Conservation (phyloP, 2,888 invertebrate species). For the Nemotelus nigrinus region DNA sequence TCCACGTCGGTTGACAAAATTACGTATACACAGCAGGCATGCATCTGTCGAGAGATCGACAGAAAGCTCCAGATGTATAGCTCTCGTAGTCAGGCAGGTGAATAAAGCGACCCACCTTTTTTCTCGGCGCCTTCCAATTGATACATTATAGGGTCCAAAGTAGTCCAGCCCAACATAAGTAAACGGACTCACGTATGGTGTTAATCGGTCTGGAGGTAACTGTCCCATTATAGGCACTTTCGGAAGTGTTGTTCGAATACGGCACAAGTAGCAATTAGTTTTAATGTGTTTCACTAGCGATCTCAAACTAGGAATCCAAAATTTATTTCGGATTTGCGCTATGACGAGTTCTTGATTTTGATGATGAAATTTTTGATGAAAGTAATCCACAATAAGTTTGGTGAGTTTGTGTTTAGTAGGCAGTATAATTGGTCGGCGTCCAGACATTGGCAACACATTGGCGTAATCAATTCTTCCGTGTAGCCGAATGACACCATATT, state of each 20-base stretch:
- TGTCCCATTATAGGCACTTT: not conserved
- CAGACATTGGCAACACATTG: not conserved
- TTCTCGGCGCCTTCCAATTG: not conserved
- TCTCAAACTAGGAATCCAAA: not conserved
- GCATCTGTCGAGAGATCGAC: slow-evolving; percentile 48
- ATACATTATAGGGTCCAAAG: no score
- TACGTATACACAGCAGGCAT: slow-evolving; percentile 47
- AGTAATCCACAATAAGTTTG: not conserved
- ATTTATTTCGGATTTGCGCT: not conserved
- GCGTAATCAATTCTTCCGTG: not conserved
- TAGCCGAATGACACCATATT: no score
- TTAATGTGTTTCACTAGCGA: not conserved
- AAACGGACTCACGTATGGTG: slow-evolving; percentile 50
- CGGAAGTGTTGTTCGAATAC: not conserved
- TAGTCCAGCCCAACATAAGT: slow-evolving; percentile 47
- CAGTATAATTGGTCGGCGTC: not conserved
- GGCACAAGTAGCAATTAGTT: not conserved
- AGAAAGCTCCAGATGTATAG: slow-evolving; percentile 18
- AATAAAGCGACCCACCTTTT: not conserved
- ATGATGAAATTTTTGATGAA: not conserved
- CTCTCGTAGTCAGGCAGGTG: slow-evolving; percentile 14
- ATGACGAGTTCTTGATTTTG: no score
- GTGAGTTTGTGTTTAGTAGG: not conserved
- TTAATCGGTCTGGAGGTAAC: slow-evolving; percentile 23
- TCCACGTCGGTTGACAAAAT: slow-evolving; percentile 48